Evolutionary conservation across 2,797 vertebrate species (phyloP).

Genomic region (Crypturellus tataupa): DNA sequence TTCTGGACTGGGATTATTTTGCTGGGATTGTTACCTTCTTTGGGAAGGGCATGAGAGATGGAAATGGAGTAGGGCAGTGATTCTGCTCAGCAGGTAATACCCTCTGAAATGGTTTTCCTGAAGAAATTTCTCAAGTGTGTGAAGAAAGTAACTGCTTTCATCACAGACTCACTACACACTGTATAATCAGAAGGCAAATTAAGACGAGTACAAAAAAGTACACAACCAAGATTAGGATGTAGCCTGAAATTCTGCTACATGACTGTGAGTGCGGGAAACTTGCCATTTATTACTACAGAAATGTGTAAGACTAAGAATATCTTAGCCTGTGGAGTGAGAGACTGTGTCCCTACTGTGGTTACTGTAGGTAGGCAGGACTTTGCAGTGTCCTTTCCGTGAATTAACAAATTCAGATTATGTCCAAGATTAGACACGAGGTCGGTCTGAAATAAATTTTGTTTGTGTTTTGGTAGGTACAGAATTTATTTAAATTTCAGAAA

Average conservation of each 20-base stretch:
- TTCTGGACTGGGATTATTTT: neutral
- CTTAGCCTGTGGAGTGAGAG: neutral
- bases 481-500: neutral
- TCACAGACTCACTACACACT: neutral
- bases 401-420: neutral
- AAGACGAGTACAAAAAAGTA: neutral
- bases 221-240: neutral
- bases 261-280: neutral
- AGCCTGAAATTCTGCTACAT: neutral
- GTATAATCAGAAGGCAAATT: neutral
- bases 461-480: neutral
- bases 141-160: neutral
- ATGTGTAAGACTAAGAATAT: neutral
- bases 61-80: neutral
- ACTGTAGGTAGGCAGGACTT: neutral
- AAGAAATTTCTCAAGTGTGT: neutral
- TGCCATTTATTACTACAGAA: neutral
- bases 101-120: conserved; percentile 7
- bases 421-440: neutral
- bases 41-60: neutral
- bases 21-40: neutral
- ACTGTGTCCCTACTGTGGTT: neutral
- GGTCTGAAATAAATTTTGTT: neutral
- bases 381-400: neutral
- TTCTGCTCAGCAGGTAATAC: neutral